Percentiles rank a stretch among this genome's conserved stretches.
Conservation (phyloP, 2,113 vertebrate genomes). For the Tichodroma muraria region DNA sequence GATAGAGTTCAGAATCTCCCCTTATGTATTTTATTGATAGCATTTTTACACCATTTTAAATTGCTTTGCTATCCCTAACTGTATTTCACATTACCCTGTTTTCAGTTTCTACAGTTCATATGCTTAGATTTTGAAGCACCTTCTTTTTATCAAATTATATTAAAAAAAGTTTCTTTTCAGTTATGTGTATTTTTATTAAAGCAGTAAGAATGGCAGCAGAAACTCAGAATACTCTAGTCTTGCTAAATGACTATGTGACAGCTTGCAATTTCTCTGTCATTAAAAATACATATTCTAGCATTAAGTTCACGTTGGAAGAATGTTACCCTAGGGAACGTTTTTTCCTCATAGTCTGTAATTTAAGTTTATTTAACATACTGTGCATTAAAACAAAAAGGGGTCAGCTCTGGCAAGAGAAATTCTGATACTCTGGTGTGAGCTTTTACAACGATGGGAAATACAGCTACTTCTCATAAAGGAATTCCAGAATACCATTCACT, state of each 20-base stretch:
- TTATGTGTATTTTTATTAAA: neutral
- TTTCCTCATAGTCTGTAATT: neutral
- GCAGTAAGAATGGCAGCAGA: neutral
- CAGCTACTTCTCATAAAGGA: neutral
- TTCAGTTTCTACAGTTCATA: neutral
- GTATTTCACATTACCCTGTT: neutral
- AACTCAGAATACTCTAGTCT: constrained; percentile 7
- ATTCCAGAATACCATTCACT: neutral
- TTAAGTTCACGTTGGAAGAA: constrained; percentile 16
- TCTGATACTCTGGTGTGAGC: neutral
- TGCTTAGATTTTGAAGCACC: neutral
- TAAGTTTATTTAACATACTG: neutral
- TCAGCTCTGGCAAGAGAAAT: neutral
- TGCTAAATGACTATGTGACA: constrained; percentile 42
- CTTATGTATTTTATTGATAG: neutral
- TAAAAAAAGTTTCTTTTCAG: neutral
- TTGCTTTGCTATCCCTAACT: neutral
- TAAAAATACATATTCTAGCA: constrained; percentile 46
- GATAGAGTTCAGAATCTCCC: neutral
- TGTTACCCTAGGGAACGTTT: neutral
- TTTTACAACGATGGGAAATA: neutral
- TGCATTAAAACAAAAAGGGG: neutral
- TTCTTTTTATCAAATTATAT: neutral
- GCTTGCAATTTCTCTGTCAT: constrained; percentile 49
- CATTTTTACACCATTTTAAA: neutral